Evolutionary conservation across 2,797 vertebrate species (phyloP).

Genomic region (Linurgus olivaceus): DNA sequence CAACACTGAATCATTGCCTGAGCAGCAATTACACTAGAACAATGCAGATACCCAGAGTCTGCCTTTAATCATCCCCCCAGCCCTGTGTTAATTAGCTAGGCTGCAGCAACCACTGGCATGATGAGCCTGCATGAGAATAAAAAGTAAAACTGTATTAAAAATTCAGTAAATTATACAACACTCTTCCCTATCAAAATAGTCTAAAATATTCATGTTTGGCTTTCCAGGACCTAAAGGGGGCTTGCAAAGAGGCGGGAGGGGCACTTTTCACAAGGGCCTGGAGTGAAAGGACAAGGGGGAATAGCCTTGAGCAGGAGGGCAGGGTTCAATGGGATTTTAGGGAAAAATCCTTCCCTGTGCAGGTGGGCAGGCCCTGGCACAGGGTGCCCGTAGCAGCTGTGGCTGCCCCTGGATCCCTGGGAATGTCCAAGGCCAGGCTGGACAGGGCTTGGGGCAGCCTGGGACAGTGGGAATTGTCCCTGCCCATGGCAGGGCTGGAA

Average conservation of each 20-base stretch:
- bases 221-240: background rate
- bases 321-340: background rate
- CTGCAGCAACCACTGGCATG: background rate
- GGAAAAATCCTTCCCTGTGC: background rate
- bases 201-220: background rate
- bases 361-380: background rate
- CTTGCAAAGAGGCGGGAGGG: background rate
- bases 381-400: background rate
- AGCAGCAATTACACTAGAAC: conserved; percentile 40
- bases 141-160: conserved; percentile 13
- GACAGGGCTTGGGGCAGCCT: background rate
- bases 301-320: background rate
- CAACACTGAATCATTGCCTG: background rate
- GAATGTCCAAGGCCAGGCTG: fast-evolving
- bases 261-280: background rate
- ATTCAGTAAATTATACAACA: conserved; percentile 23
- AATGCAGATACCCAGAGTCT: background rate
- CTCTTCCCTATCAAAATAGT: background rate
- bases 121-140: background rate
- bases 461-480: fast-evolving
- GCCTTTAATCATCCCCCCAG: conserved; percentile 9
- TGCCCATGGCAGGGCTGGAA: background rate
- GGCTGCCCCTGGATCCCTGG: background rate
- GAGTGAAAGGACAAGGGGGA: background rate
- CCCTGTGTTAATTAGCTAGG: conserved; percentile 18